Percentiles rank a stretch among this genome's conserved stretches.
These are phyloP conservation scores for Epizoanthus scotinus DNA, from an alignment of 92 coral and sea anemone species.

Conservation along the genomic window DNA sequence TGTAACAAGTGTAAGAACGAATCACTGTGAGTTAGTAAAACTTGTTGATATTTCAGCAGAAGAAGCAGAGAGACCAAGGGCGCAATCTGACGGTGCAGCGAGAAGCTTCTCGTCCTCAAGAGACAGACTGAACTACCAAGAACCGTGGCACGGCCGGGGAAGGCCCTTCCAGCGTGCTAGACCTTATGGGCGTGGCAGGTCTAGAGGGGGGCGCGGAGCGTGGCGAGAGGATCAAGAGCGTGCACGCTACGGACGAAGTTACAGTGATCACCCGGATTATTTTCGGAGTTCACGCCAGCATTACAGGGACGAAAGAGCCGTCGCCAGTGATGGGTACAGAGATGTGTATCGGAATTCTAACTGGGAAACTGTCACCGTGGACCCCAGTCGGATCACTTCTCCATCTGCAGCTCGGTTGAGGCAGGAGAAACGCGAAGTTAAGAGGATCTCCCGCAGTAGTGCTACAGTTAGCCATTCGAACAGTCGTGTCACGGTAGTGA, in stretches of 20 bases:
- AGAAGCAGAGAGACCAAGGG: slow-evolving; percentile 28
- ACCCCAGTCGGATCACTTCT: slow-evolving; percentile 22
- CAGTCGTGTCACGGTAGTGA: not conserved
- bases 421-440: slow-evolving; percentile 20
- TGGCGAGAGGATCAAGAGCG: not conserved
- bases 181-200: slow-evolving; percentile 11
- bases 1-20: not conserved
- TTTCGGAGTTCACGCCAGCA: slow-evolving; percentile 9
- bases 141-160: not conserved
- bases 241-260: slow-evolving; percentile 30
- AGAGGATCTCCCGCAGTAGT: not conserved
- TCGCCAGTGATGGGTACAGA: slow-evolving; percentile 33
- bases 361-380: slow-evolving; percentile 40
- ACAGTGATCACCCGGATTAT: slow-evolving; percentile 26
- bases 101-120: not conserved
- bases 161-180: not conserved
- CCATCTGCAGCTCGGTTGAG: slow-evolving; percentile 28
- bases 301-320: slow-evolving; percentile 24
- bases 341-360: slow-evolving; percentile 1
- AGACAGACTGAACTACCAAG: not conserved
- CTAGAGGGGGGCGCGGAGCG: slow-evolving; percentile 15
- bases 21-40: not conserved
- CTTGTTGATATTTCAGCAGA: not conserved
- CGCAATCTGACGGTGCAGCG: slow-evolving; percentile 6
- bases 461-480: not conserved